Evolutionary conservation across 2,797 vertebrate species (phyloP), one percentile per base, ranked within the genome.

Genomic region (Lithobates sylvaticus): DNA sequence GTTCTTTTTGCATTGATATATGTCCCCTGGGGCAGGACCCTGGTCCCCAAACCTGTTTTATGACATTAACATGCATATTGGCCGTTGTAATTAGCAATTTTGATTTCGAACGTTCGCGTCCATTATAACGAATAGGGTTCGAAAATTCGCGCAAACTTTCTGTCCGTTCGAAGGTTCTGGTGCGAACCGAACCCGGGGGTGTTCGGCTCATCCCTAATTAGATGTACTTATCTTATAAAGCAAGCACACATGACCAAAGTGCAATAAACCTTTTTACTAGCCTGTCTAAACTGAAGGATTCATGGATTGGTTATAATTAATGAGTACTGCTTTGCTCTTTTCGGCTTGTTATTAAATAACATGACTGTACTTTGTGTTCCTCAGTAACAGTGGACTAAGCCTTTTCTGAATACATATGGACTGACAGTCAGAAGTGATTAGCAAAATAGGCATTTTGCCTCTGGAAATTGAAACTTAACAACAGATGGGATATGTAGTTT

Each of bases 391-490:
- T 61, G 54, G 54, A 54, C 54, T 61, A 61, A 61, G 54, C 54
- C 7, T 61, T 67, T 26, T 71, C 32, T 18, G 13, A 73, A 47
- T 73, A 73, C 36, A 44, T 27, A 26, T 44, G 21, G 39, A 54
- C 42, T 80, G 78, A 70, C 78, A 70, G 67, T 67, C 78, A 80
- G 78, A 80, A 80, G 21, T 80, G 42, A 70, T 70, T 80, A 69
- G n/a, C 29, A 70, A 70, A 69, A 50, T 29, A 80, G 65, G 39
- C 42, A 80, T 70, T 29, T 80, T 70, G 67, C 65, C 65, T 34
- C 16, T 70, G 67, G 42, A 80, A 80, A 78, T 29, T 61, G 23
- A 29, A 47, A 26, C 39, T 70, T 67, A 65, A 27, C 42, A 79
- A 79, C 77, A 79, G 65, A 79, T 47, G 77, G 65, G 77, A 79